Base-by-base conservation (phyloP, 2,113 vertebrate species). In the Emydura subglobosa region DNA sequence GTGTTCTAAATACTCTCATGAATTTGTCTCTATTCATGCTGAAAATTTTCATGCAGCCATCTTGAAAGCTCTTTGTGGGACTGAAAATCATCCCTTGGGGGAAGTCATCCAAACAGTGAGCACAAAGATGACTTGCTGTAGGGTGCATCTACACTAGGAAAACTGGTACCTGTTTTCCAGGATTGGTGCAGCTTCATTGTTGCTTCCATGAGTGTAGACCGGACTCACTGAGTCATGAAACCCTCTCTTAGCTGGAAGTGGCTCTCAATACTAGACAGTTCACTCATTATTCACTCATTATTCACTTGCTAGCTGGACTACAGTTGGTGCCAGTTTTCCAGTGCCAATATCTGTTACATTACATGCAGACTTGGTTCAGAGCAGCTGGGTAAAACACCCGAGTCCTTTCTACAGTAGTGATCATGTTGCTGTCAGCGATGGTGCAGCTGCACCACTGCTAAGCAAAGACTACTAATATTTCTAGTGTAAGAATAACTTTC, bases 371-470 rank as follows among this genome's bases (percentile, higher is more conserved):
- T 2, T 1, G 1, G 42, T 5, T 85, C 39, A 61, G 39, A 61
- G 55, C 47, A 79, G 24, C 39, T 65, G 44, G 24, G 39, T 29
- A 54, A 82, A 87, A 5, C 0, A 2, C 10, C 7, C 29, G 24
- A 65, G 19, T 65, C 57, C 57, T 51, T 21, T 34, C 68, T 65
- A 6, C 25, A 27, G 12, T 31, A 27, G 31, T 84, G 1, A 76
- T 90, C 49, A 80, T 1, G 0, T 29, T 80, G 21, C 54, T 6
- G 2, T 47, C 42, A 47, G 5, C 1, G 0, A 2, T 13, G 7
- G 79, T 55, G 44, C 34, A 44, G 12, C 2, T 44, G 16, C 1
- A 24, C 22, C 61, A 29, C 7, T 21, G 42, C 81, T 49, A 89
- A 92, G 57, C 22, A 72, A 0, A 78, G 24, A 29, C n/a, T 79